Evolutionary conservation across 2,113 vertebrate genomes (phyloP).

Genomic region (Bambusicola thoracicus): DNA sequence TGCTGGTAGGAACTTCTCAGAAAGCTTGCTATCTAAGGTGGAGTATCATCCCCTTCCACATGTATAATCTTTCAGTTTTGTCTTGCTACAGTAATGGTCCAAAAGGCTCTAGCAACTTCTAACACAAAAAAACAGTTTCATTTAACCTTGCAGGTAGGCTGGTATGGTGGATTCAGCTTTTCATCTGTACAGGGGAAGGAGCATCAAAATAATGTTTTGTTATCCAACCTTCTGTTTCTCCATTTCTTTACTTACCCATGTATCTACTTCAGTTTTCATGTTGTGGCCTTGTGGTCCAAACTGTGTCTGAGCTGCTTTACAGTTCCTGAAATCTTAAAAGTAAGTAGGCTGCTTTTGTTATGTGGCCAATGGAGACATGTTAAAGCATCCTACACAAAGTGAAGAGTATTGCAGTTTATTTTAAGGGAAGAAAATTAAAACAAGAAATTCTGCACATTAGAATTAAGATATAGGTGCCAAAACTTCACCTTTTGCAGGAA

Average conservation of each 20-base stretch:
- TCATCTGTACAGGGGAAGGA: neutral
- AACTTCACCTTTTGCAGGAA: neutral
- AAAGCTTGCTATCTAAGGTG: neutral
- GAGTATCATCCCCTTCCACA: neutral
- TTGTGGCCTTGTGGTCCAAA: neutral
- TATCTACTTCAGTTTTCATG: neutral
- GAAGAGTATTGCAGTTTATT: neutral
- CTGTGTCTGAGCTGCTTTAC: neutral
- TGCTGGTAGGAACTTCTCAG: neutral
- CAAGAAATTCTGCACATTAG: neutral
- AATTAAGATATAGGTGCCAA: neutral
- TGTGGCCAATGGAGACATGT: fast-evolving
- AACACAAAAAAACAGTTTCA: neutral
- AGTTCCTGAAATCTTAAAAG: neutral
- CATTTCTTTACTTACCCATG: neutral
- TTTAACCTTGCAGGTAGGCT: neutral
- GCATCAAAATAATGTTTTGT: fast-evolving
- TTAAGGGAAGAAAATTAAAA: neutral
- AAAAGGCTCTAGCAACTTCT: neutral
- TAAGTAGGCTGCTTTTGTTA: neutral
- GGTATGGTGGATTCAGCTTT: fast-evolving
- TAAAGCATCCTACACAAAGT: neutral
- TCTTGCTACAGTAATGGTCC: neutral
- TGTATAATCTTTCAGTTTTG: neutral
- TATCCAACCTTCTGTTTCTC: neutral